These are phyloP conservation scores for Chelonia mydas DNA, from an alignment of 2,797 vertebrate species.

Conservation along the genomic window DNA sequence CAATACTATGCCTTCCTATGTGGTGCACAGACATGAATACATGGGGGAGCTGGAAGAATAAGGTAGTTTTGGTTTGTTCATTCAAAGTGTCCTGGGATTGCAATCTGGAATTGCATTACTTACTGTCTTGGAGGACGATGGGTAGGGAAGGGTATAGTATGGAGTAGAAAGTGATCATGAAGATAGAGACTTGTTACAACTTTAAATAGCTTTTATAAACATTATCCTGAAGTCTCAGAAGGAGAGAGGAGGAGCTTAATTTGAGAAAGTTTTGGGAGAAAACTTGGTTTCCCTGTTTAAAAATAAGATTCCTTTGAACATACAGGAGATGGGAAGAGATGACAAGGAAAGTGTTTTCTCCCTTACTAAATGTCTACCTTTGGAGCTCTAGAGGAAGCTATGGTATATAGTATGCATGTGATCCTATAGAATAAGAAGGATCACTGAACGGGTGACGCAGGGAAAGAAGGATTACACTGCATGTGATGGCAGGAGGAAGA, in stretches of 20 bases:
- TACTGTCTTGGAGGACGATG: accelerated
- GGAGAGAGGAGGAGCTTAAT: neutral
- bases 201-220: neutral
- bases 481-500: constrained; percentile 53
- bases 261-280: accelerated
- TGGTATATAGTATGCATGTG: neutral
- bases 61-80: constrained; percentile 29
- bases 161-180: neutral
- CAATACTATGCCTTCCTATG: constrained; percentile 39
- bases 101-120: neutral
- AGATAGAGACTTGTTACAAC: neutral
- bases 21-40: neutral
- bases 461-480: constrained; percentile 48
- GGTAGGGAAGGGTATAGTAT: neutral
- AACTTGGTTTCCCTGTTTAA: neutral
- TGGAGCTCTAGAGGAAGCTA: neutral
- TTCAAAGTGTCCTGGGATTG: accelerated
- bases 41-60: constrained; percentile 12
- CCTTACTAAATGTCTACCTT: neutral
- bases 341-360: neutral
- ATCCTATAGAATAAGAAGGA: constrained; percentile 48
- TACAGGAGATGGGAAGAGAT: neutral
- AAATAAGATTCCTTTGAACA: neutral
- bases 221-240: neutral
- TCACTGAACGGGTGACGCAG: constrained; percentile 50